Percentiles rank a stretch among this genome's conserved stretches.
Evolutionary conservation across 1,140 invertebrate genomes (phyloP).

Genomic region (Drosophila arawakana): DNA sequence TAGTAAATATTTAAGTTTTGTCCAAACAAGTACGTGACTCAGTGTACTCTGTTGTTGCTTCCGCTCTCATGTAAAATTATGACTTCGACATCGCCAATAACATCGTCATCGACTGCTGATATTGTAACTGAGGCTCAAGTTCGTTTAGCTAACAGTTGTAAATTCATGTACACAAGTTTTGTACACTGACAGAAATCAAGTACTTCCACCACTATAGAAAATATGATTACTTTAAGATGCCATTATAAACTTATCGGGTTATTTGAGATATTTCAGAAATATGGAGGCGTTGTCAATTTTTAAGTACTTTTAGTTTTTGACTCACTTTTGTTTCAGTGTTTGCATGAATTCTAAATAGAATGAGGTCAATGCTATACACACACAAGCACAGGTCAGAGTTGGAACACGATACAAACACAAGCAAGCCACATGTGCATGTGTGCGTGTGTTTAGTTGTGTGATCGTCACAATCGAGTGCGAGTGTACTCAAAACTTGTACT

Average conservation of each 20-base stretch:
- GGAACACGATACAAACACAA: conserved; percentile 10
- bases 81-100: neutral
- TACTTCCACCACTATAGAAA: too few species aligned
- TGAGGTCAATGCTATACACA: conserved; percentile 26
- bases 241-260: too few species aligned
- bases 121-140: neutral
- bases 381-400: conserved; percentile 9
- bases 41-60: neutral
- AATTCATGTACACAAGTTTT: neutral
- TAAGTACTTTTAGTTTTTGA: too few species aligned
- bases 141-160: neutral
- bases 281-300: too few species aligned
- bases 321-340: neutral
- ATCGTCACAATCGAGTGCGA: conserved; percentile 20
- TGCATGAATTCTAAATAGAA: conserved; percentile 8
- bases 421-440: neutral
- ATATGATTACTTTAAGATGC: too few species aligned
- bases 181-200: neutral
- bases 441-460: conserved; percentile 1
- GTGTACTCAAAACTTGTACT: conserved; percentile 20
- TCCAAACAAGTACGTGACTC: neutral
- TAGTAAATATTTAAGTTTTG: neutral
- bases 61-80: conserved; percentile 9
- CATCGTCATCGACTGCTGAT: conserved; percentile 4
- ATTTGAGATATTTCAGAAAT: too few species aligned